These are phyloP conservation scores for Festucalex cinctus DNA, from an alignment of 2,113 vertebrate genomes.

Conservation along the genomic window DNA sequence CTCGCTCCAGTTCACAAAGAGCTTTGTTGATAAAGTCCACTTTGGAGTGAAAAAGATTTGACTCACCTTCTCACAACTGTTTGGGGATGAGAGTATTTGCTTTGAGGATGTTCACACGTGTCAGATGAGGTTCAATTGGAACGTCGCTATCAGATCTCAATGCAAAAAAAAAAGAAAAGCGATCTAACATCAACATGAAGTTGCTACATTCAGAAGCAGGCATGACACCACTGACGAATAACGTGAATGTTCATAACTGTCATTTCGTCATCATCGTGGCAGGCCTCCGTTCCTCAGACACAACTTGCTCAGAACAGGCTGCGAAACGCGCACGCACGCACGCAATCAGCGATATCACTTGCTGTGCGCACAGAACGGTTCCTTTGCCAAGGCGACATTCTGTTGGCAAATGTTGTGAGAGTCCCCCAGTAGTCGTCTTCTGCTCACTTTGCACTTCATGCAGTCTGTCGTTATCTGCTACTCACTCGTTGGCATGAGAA, in stretches of 20 bases:
- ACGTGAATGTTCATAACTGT: background rate
- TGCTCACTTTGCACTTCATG: constrained; percentile 64
- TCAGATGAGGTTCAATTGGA: constrained; percentile 33
- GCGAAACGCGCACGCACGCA: constrained; percentile 12
- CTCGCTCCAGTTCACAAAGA: constrained; percentile 15
- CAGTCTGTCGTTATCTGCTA: constrained; percentile 54
- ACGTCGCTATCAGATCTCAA: constrained; percentile 21
- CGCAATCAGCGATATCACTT: constrained; percentile 53
- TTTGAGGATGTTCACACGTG: constrained; percentile 1
- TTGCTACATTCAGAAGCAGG: constrained; percentile 12
- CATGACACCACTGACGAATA: background rate
- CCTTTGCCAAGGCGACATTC: constrained; percentile 61
- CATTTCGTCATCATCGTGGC: constrained; percentile 29
- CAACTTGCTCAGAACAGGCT: constrained; percentile 27
- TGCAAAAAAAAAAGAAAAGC: too few relatives aligned
- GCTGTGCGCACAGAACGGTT: constrained; percentile 61
- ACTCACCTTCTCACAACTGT: constrained; percentile 19
- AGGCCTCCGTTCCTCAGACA: constrained; percentile 14
- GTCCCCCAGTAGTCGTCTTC: constrained; percentile 50
- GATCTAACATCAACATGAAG: constrained; percentile 7
- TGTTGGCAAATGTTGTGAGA: constrained; percentile 57
- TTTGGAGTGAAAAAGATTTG: constrained; percentile 33
- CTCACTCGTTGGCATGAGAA: constrained; percentile 48
- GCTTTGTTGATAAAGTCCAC: constrained; percentile 57
- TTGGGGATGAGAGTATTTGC: constrained; percentile 9